Evolutionary conservation across 2,888 invertebrate genomes (phyloP).

Genomic region (Torymus auratus): DNA sequence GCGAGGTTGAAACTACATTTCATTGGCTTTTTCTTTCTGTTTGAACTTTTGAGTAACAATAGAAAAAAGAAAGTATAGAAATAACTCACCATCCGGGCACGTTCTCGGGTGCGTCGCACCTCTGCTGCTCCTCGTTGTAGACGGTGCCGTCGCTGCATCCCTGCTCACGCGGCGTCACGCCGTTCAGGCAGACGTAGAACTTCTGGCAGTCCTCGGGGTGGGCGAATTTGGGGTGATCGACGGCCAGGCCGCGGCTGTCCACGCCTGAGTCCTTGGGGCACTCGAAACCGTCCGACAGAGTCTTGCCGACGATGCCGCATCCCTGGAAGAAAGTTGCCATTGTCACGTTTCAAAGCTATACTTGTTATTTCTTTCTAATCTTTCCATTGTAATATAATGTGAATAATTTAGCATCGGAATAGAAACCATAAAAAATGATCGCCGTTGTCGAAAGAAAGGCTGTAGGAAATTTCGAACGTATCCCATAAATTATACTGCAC

Average conservation of each 20-base stretch:
- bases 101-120: conserved; percentile 93
- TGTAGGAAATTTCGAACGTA: too few relatives aligned
- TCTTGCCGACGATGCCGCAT: conserved; percentile 76
- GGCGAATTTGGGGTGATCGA: conserved; percentile 90
- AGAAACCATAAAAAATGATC: too few relatives aligned
- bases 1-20: too few relatives aligned
- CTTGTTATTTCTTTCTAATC: neutral
- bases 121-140: conserved; percentile 91
- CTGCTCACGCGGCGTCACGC: conserved; percentile 90
- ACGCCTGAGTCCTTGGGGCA: conserved; percentile 86
- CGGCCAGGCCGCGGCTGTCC: conserved; percentile 84
- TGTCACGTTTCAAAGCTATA: neutral
- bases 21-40: too few relatives aligned
- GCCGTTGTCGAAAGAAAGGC: too few relatives aligned
- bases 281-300: conserved; percentile 88
- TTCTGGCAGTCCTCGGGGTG: conserved; percentile 93
- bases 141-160: conserved; percentile 92
- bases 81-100: conserved; percentile 87
- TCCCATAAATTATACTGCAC: too few relatives aligned
- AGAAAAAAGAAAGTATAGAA: neutral
- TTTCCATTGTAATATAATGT: neutral
- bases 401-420: too few relatives aligned
- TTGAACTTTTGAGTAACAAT: neutral
- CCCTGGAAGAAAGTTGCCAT: conserved; percentile 62
- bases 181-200: conserved; percentile 93